Percentiles rank a stretch among this genome's conserved stretches.
Conservation (phyloP, 1,140 invertebrate genomes). For the Cecropterus lyciades region DNA sequence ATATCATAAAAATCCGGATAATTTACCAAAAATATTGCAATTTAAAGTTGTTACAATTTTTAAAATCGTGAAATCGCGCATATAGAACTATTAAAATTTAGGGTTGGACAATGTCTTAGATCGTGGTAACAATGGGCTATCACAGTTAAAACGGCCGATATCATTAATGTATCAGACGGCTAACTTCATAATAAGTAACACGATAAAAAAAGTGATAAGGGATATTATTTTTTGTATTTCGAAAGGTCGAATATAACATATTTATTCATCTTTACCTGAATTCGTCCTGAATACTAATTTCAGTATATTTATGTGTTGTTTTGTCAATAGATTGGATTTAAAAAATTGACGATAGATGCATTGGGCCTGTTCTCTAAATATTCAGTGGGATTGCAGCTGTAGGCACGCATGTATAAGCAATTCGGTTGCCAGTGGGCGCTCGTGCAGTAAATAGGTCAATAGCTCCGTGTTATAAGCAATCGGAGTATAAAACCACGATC, state of each 20-base stretch:
- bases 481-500: too few relatives aligned
- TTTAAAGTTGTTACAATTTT: too few relatives aligned
- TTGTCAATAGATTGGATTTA: conserved; percentile 15
- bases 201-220: conserved; percentile 40
- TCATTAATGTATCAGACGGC: conserved; percentile 38
- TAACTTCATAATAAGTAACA: conserved; percentile 33
- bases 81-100: too few relatives aligned
- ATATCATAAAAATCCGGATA: too few relatives aligned
- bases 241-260: conserved; percentile 24
- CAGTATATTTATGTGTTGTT: conserved; percentile 34
- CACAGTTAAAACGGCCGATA: conserved; percentile 50
- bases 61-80: too few relatives aligned
- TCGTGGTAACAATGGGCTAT: conserved; percentile 29
- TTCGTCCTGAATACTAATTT: conserved; percentile 18
- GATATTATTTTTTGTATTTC: conserved; percentile 35
- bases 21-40: too few relatives aligned
- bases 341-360: conserved; percentile 41
- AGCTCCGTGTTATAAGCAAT: conserved; percentile 32
- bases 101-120: conserved; percentile 5
- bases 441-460: conserved; percentile 74
- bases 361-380: conserved; percentile 45
- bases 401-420: conserved; percentile 76
- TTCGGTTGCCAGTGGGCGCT: conserved; percentile 44
- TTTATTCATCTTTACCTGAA: conserved; percentile 16
- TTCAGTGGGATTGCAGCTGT: conserved; percentile 62